A percentile compares a stretch with the other conserved stretches of the same genome.
Conservation (phyloP, 2,797 vertebrate genomes). For the Eutrigla gurnardus region DNA sequence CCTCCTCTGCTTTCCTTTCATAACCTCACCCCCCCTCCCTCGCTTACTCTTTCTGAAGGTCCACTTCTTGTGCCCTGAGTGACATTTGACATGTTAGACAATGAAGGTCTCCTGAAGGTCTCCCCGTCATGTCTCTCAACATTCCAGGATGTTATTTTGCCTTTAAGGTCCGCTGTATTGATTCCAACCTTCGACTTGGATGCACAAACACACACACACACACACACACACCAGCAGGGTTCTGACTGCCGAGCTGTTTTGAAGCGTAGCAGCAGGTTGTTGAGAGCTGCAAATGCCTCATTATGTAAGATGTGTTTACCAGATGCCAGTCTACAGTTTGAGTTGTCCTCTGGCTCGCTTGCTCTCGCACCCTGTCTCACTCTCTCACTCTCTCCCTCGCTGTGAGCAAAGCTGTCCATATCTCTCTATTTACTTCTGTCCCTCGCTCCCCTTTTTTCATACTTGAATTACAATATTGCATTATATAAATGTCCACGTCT, state of each 20-base stretch:
- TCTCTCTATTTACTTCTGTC: neutral
- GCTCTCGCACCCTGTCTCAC: constrained; percentile 16
- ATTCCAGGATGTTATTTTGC: constrained; percentile 29
- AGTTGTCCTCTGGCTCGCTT: constrained; percentile 40
- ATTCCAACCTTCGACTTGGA: constrained; percentile 18
- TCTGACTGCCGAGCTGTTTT: constrained; percentile 55
- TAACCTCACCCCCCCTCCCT: neutral
- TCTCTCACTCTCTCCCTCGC: constrained; percentile 10
- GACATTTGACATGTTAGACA: constrained; percentile 19
- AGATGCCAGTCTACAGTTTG: constrained; percentile 61
- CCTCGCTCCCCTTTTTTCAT: neutral
- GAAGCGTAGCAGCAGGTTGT: constrained; percentile 66
- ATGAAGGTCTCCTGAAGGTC: constrained; percentile 50
- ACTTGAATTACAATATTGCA: neutral
- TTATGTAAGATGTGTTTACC: constrained; percentile 72
- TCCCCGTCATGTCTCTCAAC: constrained; percentile 31
- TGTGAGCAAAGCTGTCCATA: constrained; percentile 6
- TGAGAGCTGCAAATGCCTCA: constrained; percentile 61
- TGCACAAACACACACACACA: neutral
- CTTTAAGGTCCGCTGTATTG: constrained; percentile 30
- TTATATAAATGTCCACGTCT: neutral
- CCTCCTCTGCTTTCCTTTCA: constrained; percentile 21
- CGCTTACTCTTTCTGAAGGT: constrained; percentile 1
- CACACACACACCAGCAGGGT: constrained; percentile 22
- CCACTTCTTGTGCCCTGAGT: constrained; percentile 19